Base-by-base conservation (phyloP, 92 coral and sea anemone species). In the Phenganax stokvisi region DNA sequence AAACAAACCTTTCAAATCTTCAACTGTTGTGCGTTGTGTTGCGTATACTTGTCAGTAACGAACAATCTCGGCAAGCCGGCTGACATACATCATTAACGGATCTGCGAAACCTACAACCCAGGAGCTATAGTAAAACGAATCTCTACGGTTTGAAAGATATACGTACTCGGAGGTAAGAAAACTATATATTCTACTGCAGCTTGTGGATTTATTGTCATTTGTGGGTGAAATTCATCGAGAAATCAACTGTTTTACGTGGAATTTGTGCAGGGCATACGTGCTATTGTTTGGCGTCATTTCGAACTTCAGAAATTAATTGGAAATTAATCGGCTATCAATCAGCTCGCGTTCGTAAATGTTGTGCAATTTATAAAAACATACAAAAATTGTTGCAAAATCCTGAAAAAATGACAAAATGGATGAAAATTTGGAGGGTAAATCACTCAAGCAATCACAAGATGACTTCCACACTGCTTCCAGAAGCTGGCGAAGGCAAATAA, bases 281-380 rank as follows among this genome's bases (percentile, higher is more conserved):
- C 0, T 15, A 27, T 62, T 62, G 68, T 62, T 62, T 62, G 68
- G 68, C 68, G 68, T 27, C 68, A 62, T 62, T 62, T 20, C 15
- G 68, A 28, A 28, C 25, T 8, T 62, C 68, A 27, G 68, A 62
- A 62, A 20, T 62, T 28, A 28, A 62, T 37, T 27, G 68, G 68
- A 62, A 62, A 20, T 62, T 28, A 28, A 62, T 37, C 68, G 68
- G 68, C 7, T 13, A 13, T 3, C 15, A 8, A 62, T 62, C 68
- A 3, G 68, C 68, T 62, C 68, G 29, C 68, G 68, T 13, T 62
- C 68, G 68, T 62, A 28, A 62, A 62, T 62, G 29, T 62, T 62
- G 68, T 27, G 27, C 15, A 15, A 62, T 1, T 62, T 62, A 37
- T 37, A 37, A 7, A 8, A 62, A 62, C 5, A 62, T 62, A 62